Evolutionary conservation across 2,888 invertebrate genomes (phyloP), one percentile per base, ranked within the genome.

Genomic region (Ophion ellenae): DNA sequence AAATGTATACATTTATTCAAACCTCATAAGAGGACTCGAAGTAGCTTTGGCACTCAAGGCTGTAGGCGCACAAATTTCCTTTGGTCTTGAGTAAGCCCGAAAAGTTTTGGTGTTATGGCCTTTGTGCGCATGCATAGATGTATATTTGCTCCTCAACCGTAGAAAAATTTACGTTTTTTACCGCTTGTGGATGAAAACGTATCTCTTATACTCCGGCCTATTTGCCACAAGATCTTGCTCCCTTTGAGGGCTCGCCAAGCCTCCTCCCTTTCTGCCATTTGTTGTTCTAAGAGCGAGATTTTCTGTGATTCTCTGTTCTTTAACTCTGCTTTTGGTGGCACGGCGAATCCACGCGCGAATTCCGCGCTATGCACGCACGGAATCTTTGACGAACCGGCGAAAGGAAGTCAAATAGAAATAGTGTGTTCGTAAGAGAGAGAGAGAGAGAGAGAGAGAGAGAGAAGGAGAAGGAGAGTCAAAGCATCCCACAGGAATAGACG

Each of bases 171-270:
- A 66, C 6, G 59, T 71, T 59, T 71, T 59, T 24, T 53, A 59
- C 11, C 57, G 64, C 66, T 73, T 73, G 66, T 53, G 53, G 53
- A 53, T 53, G 53, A 36, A 81, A 73, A 74, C 63, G 53, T 57
- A 36, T 73, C 40, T 81, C 67, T 80, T 71, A 45, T 82, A 69
- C 53, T 70, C 40, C 28, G 7, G 63, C 17, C 76, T 70, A 45
- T 83, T 32, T 53, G 40, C 83, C 67, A 81, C 63, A 17, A 69
- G 45, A 69, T 75, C 67, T 20, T 64, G 10, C 64, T 64, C 59
- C 17, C 71, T 77, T 69, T 59, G 24, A 20, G 28, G 53, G 20
- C 53, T 63, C 67, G 64, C 69, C 6, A 73, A 32, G 5, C 61
- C 45, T 40, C 45, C 45, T 28, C 14, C 17, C 63, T 47, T 40